phyloP scores from a whole-genome alignment of 2,113 vertebrate species.

The Atherinomorus stipes region DNA sequence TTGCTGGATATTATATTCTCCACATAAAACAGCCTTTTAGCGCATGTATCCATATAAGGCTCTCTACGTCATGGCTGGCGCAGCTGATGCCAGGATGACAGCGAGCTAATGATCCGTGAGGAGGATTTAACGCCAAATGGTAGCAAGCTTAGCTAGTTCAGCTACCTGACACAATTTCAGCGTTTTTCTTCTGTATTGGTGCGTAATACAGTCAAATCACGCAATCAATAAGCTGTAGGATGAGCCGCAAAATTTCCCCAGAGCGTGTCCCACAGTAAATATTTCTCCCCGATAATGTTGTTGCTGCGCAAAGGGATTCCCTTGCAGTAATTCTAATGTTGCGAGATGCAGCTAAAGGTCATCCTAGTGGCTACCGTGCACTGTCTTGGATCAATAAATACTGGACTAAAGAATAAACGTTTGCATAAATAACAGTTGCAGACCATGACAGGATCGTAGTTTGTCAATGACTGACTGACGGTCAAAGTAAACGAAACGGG shows the following conservation, averaged over 20 bases:
- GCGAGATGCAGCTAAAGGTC: slow-evolving; percentile 78
- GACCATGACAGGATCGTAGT: not conserved
- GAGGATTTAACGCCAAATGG: slow-evolving; percentile 79
- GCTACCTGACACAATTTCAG: slow-evolving; percentile 12
- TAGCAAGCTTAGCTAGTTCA: slow-evolving; percentile 63
- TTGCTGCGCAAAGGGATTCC: slow-evolving; percentile 73
- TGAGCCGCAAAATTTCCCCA: not conserved
- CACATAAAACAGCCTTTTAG: slow-evolving; percentile 27
- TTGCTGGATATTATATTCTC: not conserved
- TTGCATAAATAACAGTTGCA: not conserved
- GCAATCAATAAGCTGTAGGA: not conserved
- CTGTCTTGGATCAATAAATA: slow-evolving; percentile 20
- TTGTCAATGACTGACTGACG: not conserved
- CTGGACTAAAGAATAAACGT: not conserved
- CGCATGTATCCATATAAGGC: slow-evolving; percentile 79
- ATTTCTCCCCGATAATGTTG: slow-evolving; percentile 18
- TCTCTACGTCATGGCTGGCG: slow-evolving; percentile 77
- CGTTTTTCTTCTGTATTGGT: not conserved
- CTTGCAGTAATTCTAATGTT: slow-evolving; percentile 64
- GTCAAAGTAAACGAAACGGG: slow-evolving; percentile 11
- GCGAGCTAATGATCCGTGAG: slow-evolving; percentile 71
- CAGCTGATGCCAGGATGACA: slow-evolving; percentile 79
- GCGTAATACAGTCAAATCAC: not conserved
- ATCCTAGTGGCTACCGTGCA: slow-evolving; percentile 54
- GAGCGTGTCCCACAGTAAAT: slow-evolving; percentile 10